phyloP scores from a whole-genome alignment of 2,113 vertebrate species.

The Zosterops japonicus region DNA sequence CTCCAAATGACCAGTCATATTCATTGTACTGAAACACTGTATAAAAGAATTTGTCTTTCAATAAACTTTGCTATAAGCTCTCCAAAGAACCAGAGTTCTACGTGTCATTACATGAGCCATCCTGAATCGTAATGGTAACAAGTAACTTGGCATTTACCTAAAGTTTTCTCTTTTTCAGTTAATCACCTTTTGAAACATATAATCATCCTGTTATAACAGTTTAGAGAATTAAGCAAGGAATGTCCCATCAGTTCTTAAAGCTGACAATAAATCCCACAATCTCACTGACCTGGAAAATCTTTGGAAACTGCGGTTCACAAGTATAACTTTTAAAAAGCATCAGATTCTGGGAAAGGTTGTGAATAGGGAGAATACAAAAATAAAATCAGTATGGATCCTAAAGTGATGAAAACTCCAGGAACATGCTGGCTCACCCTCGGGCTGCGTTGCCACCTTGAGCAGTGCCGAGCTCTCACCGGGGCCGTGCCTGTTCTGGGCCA shows the following conservation, averaged over 20 bases:
- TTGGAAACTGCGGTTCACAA: neutral
- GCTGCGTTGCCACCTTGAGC: conserved; percentile 92
- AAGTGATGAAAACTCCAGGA: neutral
- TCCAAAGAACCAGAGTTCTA: too few species aligned
- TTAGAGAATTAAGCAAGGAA: neutral
- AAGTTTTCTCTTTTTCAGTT: neutral
- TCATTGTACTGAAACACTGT: too few species aligned
- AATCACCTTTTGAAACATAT: neutral
- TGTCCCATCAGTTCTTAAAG: neutral
- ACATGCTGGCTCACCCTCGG: conserved; percentile 82
- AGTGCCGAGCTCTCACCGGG: conserved; percentile 87
- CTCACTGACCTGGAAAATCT: neutral
- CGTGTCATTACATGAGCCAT: too few species aligned
- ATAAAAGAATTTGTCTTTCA: too few species aligned
- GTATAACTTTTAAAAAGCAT: neutral
- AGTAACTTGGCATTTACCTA: accelerated
- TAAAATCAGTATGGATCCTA: accelerated
- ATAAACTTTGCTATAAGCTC: too few species aligned
- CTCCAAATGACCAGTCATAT: too few species aligned
- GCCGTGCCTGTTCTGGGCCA: conserved; percentile 90
- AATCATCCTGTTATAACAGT: neutral
- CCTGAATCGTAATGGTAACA: too few species aligned
- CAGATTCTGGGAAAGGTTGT: neutral
- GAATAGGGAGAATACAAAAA: neutral
- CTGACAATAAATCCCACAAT: neutral